Percentiles rank a stretch among this genome's conserved stretches.
These are phyloP conservation scores for Albula goreensis DNA, from an alignment of 2,113 vertebrate genomes.

Conservation along the genomic window DNA sequence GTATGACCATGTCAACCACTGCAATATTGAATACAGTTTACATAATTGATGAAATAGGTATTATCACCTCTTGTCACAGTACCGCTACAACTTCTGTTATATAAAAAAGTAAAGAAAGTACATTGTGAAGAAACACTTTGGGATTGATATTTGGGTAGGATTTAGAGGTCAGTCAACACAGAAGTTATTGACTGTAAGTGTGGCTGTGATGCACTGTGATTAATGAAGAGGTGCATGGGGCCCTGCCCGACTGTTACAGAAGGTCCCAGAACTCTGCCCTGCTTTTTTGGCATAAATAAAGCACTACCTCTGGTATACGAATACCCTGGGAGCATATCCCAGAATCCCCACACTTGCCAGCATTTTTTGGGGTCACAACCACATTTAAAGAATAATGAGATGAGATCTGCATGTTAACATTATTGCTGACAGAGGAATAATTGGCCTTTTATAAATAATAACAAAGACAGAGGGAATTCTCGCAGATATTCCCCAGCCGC, in stretches of 20 bases:
- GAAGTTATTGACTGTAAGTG: not conserved
- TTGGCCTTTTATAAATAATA: not conserved
- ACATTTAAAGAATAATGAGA: not conserved
- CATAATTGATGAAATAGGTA: not conserved
- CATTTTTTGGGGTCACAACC: not conserved
- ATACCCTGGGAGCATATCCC: not conserved
- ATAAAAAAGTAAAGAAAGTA: not conserved
- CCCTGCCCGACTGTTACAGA: not conserved
- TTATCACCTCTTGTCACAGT: not conserved
- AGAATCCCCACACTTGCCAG: not conserved
- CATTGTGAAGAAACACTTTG: not conserved
- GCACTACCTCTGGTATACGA: not conserved
- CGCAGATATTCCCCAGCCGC: conserved; percentile 11
- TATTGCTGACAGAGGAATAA: not conserved
- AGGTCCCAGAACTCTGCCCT: not conserved
- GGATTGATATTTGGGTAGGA: not conserved
- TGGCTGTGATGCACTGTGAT: not conserved
- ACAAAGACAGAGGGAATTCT: not conserved
- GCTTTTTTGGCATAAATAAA: not conserved
- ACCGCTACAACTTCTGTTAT: not conserved
- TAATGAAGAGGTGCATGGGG: not conserved
- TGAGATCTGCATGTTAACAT: not conserved
- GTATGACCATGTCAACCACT: not conserved
- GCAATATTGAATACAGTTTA: not conserved
- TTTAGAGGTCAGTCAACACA: not conserved